Percentiles rank a stretch among this genome's conserved stretches.
These are phyloP conservation scores for Diabrotica undecimpunctata DNA, from an alignment of 1,140 invertebrate species.

Conservation along the genomic window DNA sequence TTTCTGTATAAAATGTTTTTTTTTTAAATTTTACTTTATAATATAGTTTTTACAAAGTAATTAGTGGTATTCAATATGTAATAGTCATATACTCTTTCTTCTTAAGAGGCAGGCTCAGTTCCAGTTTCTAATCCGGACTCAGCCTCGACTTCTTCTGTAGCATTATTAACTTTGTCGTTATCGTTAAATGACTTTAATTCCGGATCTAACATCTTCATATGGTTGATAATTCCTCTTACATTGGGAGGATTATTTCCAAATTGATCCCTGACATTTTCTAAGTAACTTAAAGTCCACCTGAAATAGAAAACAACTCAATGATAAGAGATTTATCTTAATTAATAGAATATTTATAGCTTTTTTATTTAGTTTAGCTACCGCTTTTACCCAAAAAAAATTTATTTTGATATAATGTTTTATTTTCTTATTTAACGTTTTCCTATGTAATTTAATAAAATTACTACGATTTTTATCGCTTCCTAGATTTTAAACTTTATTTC, in stretches of 20 bases:
- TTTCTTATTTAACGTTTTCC: neutral
- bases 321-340: too few relatives aligned
- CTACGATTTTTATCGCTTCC: too few relatives aligned
- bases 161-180: neutral
- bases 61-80: too few relatives aligned
- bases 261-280: constrained; percentile 33
- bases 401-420: neutral
- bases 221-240: constrained; percentile 31
- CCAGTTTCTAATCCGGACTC: neutral
- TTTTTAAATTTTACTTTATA: too few relatives aligned
- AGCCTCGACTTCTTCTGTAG: neutral
- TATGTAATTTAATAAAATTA: too few relatives aligned
- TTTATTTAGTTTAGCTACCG: too few relatives aligned
- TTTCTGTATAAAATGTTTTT: too few relatives aligned
- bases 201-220: constrained; percentile 23
- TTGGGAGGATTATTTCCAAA: constrained; percentile 30
- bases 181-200: constrained; percentile 9
- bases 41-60: too few relatives aligned
- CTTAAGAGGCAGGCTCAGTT: neutral
- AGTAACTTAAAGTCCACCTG: constrained; percentile 29
- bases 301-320: constrained; percentile 14
- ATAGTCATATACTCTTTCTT: neutral
- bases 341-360: too few relatives aligned
- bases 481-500: too few relatives aligned
- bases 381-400: too few relatives aligned